These are phyloP conservation scores for Chrysogorgia sp. DNA, from an alignment of 92 coral and sea anemone genomes.

Conservation along the genomic window DNA sequence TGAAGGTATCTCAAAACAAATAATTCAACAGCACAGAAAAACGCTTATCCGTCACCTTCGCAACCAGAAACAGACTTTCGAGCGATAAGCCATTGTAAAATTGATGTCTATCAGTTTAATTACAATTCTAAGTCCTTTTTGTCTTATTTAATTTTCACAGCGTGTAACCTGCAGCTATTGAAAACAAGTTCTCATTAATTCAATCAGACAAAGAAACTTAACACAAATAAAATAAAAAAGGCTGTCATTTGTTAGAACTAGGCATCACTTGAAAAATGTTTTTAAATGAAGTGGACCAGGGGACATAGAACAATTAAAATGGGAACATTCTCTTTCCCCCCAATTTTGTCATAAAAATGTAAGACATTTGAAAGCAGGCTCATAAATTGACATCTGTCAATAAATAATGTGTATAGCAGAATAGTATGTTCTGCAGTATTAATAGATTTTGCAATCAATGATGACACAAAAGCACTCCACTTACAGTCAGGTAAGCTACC, in stretches of 20 bases:
- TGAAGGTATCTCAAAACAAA: neutral
- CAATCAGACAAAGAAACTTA: neutral
- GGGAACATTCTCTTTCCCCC: neutral
- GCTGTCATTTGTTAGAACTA: neutral
- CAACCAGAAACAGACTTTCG: neutral
- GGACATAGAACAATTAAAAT: neutral
- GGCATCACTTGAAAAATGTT: neutral
- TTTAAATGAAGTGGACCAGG: neutral
- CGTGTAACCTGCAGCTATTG: neutral
- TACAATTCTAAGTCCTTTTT: constrained; percentile 5
- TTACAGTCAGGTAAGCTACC: constrained; percentile 90
- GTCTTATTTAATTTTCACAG: constrained; percentile 28
- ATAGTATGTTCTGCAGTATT: neutral
- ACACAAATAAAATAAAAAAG: neutral
- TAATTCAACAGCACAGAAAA: neutral
- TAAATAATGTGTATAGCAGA: neutral
- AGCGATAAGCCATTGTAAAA: constrained; percentile 8
- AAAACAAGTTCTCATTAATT: neutral
- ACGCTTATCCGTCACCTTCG: neutral
- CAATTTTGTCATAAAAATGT: too few species aligned
- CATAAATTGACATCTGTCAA: neutral
- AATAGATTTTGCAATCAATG: neutral
- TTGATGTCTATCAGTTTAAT: constrained; percentile 15
- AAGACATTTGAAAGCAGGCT: too few species aligned
- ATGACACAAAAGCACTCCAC: constrained; percentile 37